Percentiles rank a stretch among this genome's conserved stretches.
Evolutionary conservation across 2,797 vertebrate species (phyloP).

Genomic region (Alexandromys oeconomus): DNA sequence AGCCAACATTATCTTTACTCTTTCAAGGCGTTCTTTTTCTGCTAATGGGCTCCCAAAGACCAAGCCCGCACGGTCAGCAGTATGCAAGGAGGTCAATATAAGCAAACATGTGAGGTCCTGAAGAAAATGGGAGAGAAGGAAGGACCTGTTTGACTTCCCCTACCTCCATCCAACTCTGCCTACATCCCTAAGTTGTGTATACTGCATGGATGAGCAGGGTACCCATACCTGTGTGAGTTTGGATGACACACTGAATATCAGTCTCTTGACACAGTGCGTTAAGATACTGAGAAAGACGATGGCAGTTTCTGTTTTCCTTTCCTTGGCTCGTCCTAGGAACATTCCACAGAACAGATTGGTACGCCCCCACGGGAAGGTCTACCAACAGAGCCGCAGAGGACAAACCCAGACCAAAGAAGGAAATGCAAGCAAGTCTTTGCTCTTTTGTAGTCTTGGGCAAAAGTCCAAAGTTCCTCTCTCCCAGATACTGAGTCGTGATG

Average conservation of each 20-base stretch:
- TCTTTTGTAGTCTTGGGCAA: background rate
- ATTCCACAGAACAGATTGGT: background rate
- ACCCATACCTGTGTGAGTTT: background rate
- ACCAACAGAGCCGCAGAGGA: background rate
- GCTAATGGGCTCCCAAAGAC: background rate
- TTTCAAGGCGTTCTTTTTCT: background rate
- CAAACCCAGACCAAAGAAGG: conserved; percentile 59
- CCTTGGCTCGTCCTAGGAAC: background rate
- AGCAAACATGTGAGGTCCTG: background rate
- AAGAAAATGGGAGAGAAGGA: background rate
- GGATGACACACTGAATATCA: too few species aligned
- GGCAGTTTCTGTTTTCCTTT: background rate
- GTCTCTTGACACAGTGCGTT: background rate
- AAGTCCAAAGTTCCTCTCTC: background rate
- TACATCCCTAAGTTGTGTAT: background rate
- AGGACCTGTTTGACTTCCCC: background rate
- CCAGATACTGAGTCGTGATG: background rate
- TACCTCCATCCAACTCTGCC: background rate
- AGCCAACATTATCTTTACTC: background rate
- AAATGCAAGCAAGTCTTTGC: background rate
- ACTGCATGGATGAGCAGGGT: background rate
- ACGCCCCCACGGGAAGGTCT: background rate
- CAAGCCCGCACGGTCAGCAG: background rate
- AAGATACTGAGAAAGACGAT: background rate
- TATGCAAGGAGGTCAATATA: background rate